Evolutionary conservation across 2,888 invertebrate species (phyloP).

Genomic region (Drosophila melanocephala): DNA sequence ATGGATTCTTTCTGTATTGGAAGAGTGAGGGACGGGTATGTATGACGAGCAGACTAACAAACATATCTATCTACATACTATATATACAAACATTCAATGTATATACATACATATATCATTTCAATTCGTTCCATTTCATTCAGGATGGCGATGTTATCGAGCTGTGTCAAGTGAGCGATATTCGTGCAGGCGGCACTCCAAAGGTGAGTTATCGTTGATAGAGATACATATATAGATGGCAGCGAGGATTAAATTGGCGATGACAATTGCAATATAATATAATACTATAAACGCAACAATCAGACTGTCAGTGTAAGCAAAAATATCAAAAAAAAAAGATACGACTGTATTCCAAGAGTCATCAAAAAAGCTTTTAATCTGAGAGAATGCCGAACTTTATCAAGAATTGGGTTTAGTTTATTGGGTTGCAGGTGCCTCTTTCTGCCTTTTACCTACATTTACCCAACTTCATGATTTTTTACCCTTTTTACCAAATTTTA

Average conservation of each 20-base stretch:
- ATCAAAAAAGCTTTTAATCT: not conserved
- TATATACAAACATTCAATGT: not conserved
- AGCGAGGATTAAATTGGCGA: not conserved
- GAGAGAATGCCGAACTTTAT: not conserved
- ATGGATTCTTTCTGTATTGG: conserved; percentile 99
- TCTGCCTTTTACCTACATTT: not conserved
- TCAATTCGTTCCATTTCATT: not conserved
- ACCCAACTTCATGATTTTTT: not conserved
- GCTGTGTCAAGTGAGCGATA: conserved; percentile 98
- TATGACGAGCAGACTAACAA: not conserved
- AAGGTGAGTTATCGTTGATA: conserved; percentile 88
- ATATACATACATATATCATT: not conserved
- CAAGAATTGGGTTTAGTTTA: not conserved
- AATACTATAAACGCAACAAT: not conserved
- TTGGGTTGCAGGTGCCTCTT: not conserved
- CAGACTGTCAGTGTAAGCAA: not conserved
- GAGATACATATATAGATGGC: not conserved
- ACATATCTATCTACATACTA: too few species aligned
- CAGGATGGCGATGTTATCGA: conserved; percentile 99
- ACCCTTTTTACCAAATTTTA: not conserved
- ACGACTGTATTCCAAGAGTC: not conserved
- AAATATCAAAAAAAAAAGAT: not conserved
- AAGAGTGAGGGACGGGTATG: conserved; percentile 97
- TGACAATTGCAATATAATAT: not conserved
- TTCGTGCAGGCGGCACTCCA: conserved; percentile 96